Base-by-base conservation (phyloP, 92 coral and sea anemone genomes). In the Montipora capitata region DNA sequence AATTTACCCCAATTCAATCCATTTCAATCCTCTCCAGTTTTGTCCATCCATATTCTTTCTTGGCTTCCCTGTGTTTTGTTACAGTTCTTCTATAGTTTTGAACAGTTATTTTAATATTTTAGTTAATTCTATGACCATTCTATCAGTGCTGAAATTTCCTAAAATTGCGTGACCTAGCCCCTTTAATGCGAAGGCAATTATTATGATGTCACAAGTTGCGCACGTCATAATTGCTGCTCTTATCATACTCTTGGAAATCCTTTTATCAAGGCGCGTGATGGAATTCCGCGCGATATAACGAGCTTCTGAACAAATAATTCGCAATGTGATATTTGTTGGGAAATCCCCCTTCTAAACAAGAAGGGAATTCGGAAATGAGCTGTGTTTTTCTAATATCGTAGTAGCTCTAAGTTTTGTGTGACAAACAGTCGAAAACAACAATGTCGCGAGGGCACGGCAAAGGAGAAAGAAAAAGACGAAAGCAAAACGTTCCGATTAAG, bases 361-460 rank as follows among this genome's bases (percentile, higher is more conserved):
- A 66, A 42, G 68, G 76, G 85, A 81, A 52, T 78, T 80, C 14
- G 49, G 4, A 27, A 2, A 45, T 80, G 76, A 20, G 5, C 16
- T 3, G 14, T 74, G 38, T 8, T 10, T 51, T 35, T 14, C 40
- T 7, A 51, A 16, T 35, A 9, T 13, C 35, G 2, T 27, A 18
- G 43, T 27, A 14, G 15, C 11, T 12, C 40, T 7, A 7, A 12
- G 14, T 40, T 3, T 4, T 27, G 56, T 4, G 57, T 40, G 54
- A 15, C 63, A 58, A 71, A 58, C 52, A 27, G 16, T 3, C 11
- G 7, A 1, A 8, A n/a, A 11, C 13, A 40, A 77, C 17, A 49
- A 95, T 95, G 98, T 91, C 98, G 40, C 84, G 92, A 44, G 91
- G 96, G 38, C 91, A 91, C 1, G 83, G 75, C 5, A 93, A 90